Conservation (phyloP, 2,888 invertebrate species). For the Tinea pellionella region DNA sequence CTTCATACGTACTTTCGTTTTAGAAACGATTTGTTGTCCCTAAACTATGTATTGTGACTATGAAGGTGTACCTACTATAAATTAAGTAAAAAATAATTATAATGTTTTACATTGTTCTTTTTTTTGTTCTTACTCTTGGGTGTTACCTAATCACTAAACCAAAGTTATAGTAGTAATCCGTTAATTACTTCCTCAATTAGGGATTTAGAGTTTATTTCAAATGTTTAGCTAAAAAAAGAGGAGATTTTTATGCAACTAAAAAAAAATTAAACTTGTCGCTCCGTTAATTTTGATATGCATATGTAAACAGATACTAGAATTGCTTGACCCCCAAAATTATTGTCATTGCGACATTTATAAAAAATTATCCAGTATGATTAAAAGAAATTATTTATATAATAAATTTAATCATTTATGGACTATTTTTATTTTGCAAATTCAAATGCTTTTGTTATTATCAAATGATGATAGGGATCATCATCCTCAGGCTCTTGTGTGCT, state of each 20-base stretch:
- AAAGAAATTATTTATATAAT: too few species aligned
- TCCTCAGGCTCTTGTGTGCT: too few species aligned
- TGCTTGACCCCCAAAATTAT: not conserved
- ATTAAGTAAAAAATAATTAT: not conserved
- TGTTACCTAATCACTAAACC: not conserved
- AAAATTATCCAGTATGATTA: too few species aligned
- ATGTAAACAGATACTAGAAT: not conserved
- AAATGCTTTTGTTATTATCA: too few species aligned
- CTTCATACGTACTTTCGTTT: too few species aligned
- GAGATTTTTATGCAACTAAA: not conserved
- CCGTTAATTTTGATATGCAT: not conserved
- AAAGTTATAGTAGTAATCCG: not conserved
- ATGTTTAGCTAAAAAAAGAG: not conserved
- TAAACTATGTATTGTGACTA: not conserved
- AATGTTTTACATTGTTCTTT: not conserved
- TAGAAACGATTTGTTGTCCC: not conserved
- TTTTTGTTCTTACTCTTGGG: not conserved
- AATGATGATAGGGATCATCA: too few species aligned
- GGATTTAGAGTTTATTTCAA: not conserved
- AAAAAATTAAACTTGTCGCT: not conserved
- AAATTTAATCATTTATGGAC: too few species aligned
- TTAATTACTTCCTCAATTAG: slow-evolving; percentile 6
- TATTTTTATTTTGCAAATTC: too few species aligned
- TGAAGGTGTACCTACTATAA: not conserved
- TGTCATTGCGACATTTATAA: not conserved